Conservation (phyloP, 2,113 vertebrate genomes). For the Telmatochromis sp. region DNA sequence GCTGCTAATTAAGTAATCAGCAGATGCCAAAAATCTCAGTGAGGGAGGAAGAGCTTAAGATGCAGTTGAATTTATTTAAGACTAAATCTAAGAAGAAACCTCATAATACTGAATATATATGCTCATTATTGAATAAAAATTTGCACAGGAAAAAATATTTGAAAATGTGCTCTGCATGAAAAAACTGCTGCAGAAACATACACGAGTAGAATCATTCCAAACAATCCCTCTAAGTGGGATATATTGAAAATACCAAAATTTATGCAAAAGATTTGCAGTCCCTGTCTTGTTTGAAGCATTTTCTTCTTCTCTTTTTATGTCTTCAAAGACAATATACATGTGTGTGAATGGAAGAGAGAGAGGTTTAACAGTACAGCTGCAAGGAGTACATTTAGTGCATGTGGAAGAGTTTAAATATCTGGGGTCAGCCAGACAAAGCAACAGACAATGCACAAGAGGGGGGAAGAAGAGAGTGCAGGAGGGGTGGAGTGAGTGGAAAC, state of each 20-base stretch:
- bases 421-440: background rate
- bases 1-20: constrained; percentile 2
- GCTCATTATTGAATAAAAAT: background rate
- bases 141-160: background rate
- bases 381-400: background rate
- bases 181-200: background rate
- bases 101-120: background rate
- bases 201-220: background rate
- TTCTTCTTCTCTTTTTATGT: background rate
- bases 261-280: background rate
- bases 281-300: background rate
- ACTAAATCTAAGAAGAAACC: background rate
- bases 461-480: background rate
- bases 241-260: background rate
- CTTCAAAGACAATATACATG: background rate
- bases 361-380: background rate
- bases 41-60: background rate
- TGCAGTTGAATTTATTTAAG: background rate
- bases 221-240: background rate
- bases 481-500: background rate
- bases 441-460: background rate
- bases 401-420: background rate
- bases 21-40: background rate
- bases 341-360: background rate
- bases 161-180: background rate